These are phyloP conservation scores for Pyrgus malvae DNA, from an alignment of 2,888 invertebrate genomes.

Conservation along the genomic window DNA sequence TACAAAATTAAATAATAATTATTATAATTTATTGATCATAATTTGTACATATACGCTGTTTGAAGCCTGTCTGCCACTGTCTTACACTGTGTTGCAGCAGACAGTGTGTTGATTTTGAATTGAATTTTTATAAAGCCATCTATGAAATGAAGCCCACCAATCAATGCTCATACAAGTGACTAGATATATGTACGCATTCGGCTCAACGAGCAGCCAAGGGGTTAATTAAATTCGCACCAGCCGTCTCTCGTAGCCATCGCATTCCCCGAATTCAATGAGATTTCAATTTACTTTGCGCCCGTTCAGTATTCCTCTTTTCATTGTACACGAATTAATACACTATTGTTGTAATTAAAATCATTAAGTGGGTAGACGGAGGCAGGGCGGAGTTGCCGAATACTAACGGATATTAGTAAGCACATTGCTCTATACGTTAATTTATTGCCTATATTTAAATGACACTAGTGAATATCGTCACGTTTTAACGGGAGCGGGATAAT, in stretches of 20 bases:
- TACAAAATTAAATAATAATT: no score
- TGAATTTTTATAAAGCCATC: no score
- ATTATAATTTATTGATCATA: no score
- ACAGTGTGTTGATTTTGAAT: no score
- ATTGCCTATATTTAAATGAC: no score
- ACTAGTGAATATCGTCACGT: no score
- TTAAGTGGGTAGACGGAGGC: neutral
- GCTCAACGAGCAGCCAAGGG: constrained; percentile 72
- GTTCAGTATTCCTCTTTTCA: constrained; percentile 55
- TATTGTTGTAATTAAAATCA: constrained; percentile 51
- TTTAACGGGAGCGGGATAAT: no score
- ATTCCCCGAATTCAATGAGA: constrained; percentile 80
- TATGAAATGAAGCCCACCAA: constrained; percentile 32
- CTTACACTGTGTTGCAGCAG: no score
- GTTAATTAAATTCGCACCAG: constrained; percentile 81
- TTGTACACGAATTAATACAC: constrained; percentile 62
- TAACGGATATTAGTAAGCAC: no score
- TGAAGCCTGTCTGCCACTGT: no score
- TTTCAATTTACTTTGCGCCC: constrained; percentile 78
- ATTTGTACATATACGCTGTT: no score
- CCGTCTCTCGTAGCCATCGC: constrained; percentile 71
- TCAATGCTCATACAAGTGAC: constrained; percentile 36
- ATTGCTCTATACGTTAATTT: no score
- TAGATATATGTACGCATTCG: constrained; percentile 49
- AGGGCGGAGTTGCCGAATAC: neutral